phyloP scores from a whole-genome alignment of 2,797 vertebrate genomes.

The Remorina albescens region DNA sequence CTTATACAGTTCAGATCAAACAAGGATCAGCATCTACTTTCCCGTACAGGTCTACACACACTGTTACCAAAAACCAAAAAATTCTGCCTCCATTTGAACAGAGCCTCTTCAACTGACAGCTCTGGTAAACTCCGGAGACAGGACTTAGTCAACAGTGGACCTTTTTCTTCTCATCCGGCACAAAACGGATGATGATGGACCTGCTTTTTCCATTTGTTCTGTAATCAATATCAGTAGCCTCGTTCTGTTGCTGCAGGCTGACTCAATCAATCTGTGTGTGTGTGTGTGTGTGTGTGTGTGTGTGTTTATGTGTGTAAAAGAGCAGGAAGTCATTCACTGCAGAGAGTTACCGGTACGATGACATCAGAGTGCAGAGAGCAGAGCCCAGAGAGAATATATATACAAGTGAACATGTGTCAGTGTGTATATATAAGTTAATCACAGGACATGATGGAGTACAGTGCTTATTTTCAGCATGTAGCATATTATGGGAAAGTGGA shows the following conservation, averaged over 20 bases:
- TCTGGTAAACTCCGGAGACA: conserved; percentile 47
- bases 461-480: conserved; percentile 13
- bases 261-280: conserved; percentile 27
- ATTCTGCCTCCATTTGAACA: conserved; percentile 25
- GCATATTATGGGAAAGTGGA: background rate
- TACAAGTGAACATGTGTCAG: conserved; percentile 15
- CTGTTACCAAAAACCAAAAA: background rate
- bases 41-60: conserved; percentile 15
- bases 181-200: conserved; percentile 34
- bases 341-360: conserved; percentile 46
- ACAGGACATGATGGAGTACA: background rate
- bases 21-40: conserved; percentile 3
- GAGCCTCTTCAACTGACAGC: conserved; percentile 35
- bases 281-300: background rate
- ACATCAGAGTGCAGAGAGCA: conserved; percentile 37
- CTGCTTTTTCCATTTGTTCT: conserved; percentile 36
- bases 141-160: conserved; percentile 26
- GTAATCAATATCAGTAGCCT: conserved; percentile 62
- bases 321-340: conserved; percentile 46
- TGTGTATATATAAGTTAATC: conserved; percentile 19
- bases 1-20: conserved; percentile 22
- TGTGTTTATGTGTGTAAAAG: conserved; percentile 1
- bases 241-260: conserved; percentile 42
- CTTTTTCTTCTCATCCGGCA: conserved; percentile 15
- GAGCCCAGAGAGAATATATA: conserved; percentile 15